Conservation (phyloP, 2,797 vertebrate species). For the Tapera naevia region DNA sequence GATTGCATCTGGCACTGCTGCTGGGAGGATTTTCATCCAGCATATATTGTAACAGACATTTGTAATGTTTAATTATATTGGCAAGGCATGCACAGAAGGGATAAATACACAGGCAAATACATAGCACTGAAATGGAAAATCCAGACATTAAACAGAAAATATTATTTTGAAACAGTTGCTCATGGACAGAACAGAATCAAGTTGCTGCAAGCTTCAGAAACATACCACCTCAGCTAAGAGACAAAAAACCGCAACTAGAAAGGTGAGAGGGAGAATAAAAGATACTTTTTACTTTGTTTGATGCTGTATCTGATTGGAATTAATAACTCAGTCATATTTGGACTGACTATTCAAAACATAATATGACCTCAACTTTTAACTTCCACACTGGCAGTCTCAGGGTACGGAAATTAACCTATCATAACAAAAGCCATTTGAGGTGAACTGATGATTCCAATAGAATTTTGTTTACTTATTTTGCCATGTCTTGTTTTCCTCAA, state of each 20-base stretch:
- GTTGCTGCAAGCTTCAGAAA: not conserved
- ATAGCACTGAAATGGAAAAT: not conserved
- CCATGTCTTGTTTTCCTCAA: not conserved
- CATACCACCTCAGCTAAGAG: not conserved
- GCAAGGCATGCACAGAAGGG: not conserved
- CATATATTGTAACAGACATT: not conserved
- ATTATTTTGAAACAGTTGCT: not conserved
- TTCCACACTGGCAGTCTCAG: not conserved
- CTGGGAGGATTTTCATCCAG: not conserved
- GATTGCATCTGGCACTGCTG: not conserved
- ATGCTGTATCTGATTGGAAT: not conserved
- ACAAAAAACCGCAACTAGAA: not conserved
- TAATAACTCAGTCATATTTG: not conserved
- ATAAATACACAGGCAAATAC: not conserved
- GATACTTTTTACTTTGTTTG: not conserved
- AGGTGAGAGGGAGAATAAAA: not conserved
- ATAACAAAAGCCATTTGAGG: not conserved
- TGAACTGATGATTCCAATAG: fast-evolving
- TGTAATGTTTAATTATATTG: constrained; percentile 27
- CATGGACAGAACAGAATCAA: not conserved
- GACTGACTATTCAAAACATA: not conserved
- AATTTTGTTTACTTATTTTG: not conserved
- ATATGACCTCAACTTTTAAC: not conserved
- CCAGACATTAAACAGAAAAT: not conserved
- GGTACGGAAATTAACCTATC: not conserved